Base-by-base conservation (phyloP, 2,888 invertebrate genomes). In the Eledone cirrhosa region DNA sequence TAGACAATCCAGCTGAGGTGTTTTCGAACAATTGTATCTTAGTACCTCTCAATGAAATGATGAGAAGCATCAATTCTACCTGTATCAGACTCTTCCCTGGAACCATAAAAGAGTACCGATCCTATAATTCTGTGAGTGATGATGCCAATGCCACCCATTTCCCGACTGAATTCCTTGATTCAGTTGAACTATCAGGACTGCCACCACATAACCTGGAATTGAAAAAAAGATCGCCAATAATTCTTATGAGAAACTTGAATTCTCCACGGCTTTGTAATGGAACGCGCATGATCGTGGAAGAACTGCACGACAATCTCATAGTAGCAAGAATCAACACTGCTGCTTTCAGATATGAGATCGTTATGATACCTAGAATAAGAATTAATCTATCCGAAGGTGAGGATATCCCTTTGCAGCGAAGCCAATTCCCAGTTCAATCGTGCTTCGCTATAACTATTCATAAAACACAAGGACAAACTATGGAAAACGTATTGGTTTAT, bases 21-120 rank as follows among this genome's bases (percentile, higher is more conserved):
- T 63, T 63, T 27, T 63, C 63, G n/a, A 63, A 63, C n/a, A 63
- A 63, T 63, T 63, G 63, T 14, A 63, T 63, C 63, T 63, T 63
- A 27, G 63, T 63, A 24, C 63, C 63, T 27, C 63, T 63, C 63
- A 63, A 63, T 27, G 11, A 63, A 24, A 63, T 63, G 63, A 41
- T 3, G 41, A 63, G 63, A 63, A 63, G 63, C 63, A 14, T 63
- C 63, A 63, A 63, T 63, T 63, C 63, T 14, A 63, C 5, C n/a
- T 63, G 63, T 63, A 63, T 63, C 63, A 63, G 63, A 63, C 14
- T 0, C 63, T 63, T 63, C 63, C 63, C 63, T 63, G 63, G 63
- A 63, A 2, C 14, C 63, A 63, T 63, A 27, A 63, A 63, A 63
- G 63, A 63, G 63, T 63, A 63, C 63, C 27, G 2, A 24, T 63